Conservation (phyloP, 2,888 invertebrate genomes). For the Epinotia brunnichana region DNA sequence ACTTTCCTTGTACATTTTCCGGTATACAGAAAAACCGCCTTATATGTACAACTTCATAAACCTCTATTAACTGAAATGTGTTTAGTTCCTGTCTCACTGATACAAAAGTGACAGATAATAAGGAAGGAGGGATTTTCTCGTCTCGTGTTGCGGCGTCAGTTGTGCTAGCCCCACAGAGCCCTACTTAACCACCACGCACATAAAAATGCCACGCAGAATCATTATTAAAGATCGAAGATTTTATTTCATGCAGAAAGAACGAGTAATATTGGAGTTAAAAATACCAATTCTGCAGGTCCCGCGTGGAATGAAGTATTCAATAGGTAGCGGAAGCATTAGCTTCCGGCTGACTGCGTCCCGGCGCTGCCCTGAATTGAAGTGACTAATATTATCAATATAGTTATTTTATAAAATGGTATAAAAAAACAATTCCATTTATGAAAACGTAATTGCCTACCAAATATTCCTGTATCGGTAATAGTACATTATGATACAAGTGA, state of each 20-base stretch:
- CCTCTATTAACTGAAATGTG: too few species aligned
- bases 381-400: background rate
- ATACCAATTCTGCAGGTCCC: slow-evolving; percentile 24
- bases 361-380: slow-evolving; percentile 1
- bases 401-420: background rate
- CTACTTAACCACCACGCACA: background rate
- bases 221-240: background rate
- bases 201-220: background rate
- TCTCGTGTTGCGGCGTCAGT: too few species aligned
- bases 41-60: too few species aligned
- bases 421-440: background rate
- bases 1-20: background rate
- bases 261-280: slow-evolving; percentile 12
- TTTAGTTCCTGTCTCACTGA: too few species aligned
- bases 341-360: slow-evolving; percentile 14
- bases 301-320: slow-evolving; percentile 26
- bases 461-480: too few species aligned
- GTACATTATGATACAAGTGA: too few species aligned
- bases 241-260: slow-evolving; percentile 7
- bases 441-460: too few species aligned
- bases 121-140: too few species aligned
- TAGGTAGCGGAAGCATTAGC: slow-evolving; percentile 33
- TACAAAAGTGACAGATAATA: too few species aligned
- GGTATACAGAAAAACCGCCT: background rate
- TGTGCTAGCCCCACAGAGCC: too few species aligned